phyloP scores from a whole-genome alignment of 1,140 invertebrate genomes.

The Zaprionus davidi region DNA sequence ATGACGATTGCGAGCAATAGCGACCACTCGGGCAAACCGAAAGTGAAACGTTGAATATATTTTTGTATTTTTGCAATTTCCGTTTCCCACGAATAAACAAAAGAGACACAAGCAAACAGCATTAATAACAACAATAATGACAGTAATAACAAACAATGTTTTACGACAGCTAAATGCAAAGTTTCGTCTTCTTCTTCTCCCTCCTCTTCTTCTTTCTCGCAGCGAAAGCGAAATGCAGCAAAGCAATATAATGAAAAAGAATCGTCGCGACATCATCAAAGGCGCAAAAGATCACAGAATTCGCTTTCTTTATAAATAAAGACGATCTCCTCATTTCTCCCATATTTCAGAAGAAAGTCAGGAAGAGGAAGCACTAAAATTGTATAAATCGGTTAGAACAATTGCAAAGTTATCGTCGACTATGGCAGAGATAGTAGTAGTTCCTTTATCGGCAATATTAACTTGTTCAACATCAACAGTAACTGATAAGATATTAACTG shows the following conservation, averaged over 20 bases:
- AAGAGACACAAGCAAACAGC: constrained; percentile 29
- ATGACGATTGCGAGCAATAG: background rate
- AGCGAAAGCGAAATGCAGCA: constrained; percentile 9
- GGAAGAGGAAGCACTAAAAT: no score
- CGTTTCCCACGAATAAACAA: constrained; percentile 72
- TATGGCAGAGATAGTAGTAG: background rate
- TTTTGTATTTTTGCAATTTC: constrained; percentile 56
- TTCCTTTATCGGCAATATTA: background rate
- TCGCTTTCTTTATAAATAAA: background rate
- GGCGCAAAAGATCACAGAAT: background rate
- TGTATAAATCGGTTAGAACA: background rate
- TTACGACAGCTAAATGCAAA: constrained; percentile 23
- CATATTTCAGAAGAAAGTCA: no score
- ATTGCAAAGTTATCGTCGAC: background rate
- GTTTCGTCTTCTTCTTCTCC: background rate
- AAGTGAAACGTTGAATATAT: constrained; percentile 47
- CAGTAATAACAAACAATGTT: constrained; percentile 41
- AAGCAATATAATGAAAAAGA: constrained; percentile 11
- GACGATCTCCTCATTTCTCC: background rate
- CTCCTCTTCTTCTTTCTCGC: constrained; percentile 11
- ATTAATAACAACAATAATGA: constrained; percentile 53
- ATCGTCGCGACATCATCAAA: background rate
- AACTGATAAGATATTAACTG: background rate
- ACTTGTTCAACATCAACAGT: background rate
- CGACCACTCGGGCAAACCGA: constrained; percentile 11